Conservation (phyloP, 2,113 vertebrate genomes). For the Acanthisitta chloris region DNA sequence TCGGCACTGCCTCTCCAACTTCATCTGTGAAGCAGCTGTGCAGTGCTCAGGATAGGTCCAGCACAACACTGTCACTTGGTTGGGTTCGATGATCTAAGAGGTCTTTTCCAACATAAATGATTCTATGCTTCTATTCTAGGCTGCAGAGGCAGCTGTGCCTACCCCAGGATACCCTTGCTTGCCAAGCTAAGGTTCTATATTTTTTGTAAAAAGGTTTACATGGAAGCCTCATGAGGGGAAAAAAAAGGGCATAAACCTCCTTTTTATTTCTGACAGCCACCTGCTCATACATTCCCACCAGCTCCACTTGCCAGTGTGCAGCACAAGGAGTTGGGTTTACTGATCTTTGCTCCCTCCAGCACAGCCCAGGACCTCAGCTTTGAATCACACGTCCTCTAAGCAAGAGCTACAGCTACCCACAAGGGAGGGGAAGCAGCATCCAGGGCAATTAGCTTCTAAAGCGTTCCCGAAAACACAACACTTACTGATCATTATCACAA, state of each 20-base stretch:
- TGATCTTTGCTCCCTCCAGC: background rate
- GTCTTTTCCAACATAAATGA: background rate
- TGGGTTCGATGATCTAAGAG: background rate
- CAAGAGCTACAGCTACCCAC: background rate
- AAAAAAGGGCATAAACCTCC: background rate
- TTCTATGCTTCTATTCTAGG: background rate
- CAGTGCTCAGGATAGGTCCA: accelerated
- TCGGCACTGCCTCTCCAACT: background rate
- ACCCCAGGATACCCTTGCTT: accelerated
- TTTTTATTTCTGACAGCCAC: background rate
- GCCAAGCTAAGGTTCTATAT: background rate
- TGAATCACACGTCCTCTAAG: background rate
- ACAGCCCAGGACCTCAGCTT: background rate
- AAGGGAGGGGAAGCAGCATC: background rate
- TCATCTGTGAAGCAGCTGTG: accelerated
- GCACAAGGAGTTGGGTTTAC: background rate
- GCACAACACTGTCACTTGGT: accelerated
- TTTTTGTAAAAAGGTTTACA: background rate
- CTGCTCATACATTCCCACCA: background rate
- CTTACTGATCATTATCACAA: background rate
- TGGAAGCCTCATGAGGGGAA: accelerated
- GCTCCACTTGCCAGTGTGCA: background rate
- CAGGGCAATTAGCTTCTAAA: too few species aligned
- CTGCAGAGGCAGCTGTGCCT: background rate
- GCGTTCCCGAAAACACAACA: accelerated